Conservation (phyloP, 2,888 invertebrate genomes). For the Drosophila pegasa region DNA sequence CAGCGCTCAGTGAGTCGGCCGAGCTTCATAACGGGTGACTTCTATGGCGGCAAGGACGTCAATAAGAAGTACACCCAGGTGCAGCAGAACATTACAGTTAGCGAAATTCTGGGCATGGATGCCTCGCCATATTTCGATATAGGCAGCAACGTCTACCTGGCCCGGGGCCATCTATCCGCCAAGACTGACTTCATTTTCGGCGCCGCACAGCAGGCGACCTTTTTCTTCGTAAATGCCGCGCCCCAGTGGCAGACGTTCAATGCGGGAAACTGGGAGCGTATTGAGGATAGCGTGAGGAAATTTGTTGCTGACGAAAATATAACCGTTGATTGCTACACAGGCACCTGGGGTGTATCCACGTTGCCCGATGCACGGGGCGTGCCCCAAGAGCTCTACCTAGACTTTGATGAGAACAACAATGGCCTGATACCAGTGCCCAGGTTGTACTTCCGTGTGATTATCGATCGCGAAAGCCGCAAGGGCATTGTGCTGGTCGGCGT, state of each 20-base stretch:
- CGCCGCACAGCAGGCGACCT: conserved; percentile 85
- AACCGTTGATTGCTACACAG: conserved; percentile 86
- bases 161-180: conserved; percentile 86
- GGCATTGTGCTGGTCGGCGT: conserved; percentile 87
- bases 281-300: conserved; percentile 85
- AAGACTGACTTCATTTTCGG: conserved; percentile 86
- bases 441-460: conserved; percentile 86
- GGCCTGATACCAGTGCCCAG: conserved; percentile 86
- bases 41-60: conserved; percentile 82
- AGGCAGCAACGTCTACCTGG: conserved; percentile 76
- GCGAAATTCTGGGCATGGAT: conserved; percentile 80
- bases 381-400: conserved; percentile 81
- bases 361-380: conserved; percentile 85
- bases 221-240: conserved; percentile 86
- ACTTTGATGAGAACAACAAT: conserved; percentile 78
- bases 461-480: conserved; percentile 83
- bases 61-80: conserved; percentile 80
- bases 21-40: conserved; percentile 78
- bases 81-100: conserved; percentile 83
- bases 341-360: conserved; percentile 86
- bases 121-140: conserved; percentile 74
- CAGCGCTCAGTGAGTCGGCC: conserved; percentile 84
- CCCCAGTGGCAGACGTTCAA: conserved; percentile 88
- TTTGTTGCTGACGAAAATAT: conserved; percentile 83
- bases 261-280: conserved; percentile 86